Evolutionary conservation across 2,888 invertebrate genomes (phyloP), one percentile per base, ranked within the genome.

Genomic region (Euspilapteryx auroguttella): DNA sequence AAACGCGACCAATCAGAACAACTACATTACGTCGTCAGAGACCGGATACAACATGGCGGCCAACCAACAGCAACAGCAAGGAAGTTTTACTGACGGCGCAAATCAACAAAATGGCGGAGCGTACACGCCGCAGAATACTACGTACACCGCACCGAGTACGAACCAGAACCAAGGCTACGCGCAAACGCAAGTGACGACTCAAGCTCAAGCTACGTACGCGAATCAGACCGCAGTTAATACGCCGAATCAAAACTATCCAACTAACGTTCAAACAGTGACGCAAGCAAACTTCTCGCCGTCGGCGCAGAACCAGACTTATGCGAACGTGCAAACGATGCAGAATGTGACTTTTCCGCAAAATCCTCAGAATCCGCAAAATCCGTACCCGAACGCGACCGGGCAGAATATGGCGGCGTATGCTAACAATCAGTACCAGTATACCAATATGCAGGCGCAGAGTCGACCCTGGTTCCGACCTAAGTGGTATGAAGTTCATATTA

Each of bases 381-480:
- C 69, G 1, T 73, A 73, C 29, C 73, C 73, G 0, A 73, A 73
- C 30, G 73, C 73, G 2, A 69, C 71, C 1, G 73, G 73, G 1
- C 73, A 73, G 29, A 73, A 73, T 37, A 46, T 73, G 49, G 73
- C 73, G 34, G 73, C 73, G 29, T 71, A 71, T 30, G 71, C 73
- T 1, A 69, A 55, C 36, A 71, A 68, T 31, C 71, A 71, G 41
- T 73, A 69, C 25, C 68, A 65, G 29, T 69, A 68, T 31, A n/a
- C n/a, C n/a, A 64, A 24, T 13, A 24, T 24, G 24, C 29, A 24
- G 17, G 17, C 24, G 20, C 24, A 57, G n/a, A 66, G 63, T 28
- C 45, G 73, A 13, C 73, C 73, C 1, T 73, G 73, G 73, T 65
- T 68, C 42, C 39, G 73, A 28, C 66, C 69, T n/a, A n/a, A n/a